These are phyloP conservation scores for Nomada lathburiana DNA, from an alignment of 2,888 invertebrate species.

Conservation along the genomic window DNA sequence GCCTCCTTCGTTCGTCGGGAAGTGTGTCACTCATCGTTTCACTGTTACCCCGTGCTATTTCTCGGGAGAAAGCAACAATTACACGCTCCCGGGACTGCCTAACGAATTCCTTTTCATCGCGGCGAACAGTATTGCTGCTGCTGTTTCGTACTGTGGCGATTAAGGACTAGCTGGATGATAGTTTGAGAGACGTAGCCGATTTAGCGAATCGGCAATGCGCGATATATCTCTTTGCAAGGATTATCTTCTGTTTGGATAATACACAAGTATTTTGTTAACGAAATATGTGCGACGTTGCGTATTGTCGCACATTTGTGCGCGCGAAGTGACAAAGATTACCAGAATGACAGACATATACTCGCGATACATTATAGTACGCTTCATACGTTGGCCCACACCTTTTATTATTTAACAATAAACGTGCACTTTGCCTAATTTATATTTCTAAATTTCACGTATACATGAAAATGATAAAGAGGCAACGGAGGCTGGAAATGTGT, in stretches of 20 bases:
- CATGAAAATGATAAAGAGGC: neutral
- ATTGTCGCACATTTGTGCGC: too few species aligned
- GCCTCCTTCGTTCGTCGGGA: conserved; percentile 35
- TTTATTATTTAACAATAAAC: neutral
- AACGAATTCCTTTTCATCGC: conserved; percentile 40
- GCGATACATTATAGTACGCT: neutral
- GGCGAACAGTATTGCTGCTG: neutral
- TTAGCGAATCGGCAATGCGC: too few species aligned
- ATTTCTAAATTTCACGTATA: neutral
- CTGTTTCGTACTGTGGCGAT: neutral
- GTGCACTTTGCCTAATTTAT: too few species aligned
- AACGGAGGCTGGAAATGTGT: neutral
- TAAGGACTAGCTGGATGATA: too few species aligned
- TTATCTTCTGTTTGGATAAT: too few species aligned
- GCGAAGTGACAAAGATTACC: neutral
- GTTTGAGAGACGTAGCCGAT: too few species aligned
- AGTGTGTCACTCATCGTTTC: conserved; percentile 62
- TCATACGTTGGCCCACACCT: neutral
- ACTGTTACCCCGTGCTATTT: conserved; percentile 45
- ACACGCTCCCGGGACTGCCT: conserved; percentile 37
- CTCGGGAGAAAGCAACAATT: conserved; percentile 64
- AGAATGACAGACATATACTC: neutral
- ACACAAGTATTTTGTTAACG: too few species aligned
- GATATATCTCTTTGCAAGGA: too few species aligned
- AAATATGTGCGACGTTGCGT: too few species aligned